Evolutionary conservation across 2,113 vertebrate genomes (phyloP).

Genomic region (Cricetomys ansorgei): DNA sequence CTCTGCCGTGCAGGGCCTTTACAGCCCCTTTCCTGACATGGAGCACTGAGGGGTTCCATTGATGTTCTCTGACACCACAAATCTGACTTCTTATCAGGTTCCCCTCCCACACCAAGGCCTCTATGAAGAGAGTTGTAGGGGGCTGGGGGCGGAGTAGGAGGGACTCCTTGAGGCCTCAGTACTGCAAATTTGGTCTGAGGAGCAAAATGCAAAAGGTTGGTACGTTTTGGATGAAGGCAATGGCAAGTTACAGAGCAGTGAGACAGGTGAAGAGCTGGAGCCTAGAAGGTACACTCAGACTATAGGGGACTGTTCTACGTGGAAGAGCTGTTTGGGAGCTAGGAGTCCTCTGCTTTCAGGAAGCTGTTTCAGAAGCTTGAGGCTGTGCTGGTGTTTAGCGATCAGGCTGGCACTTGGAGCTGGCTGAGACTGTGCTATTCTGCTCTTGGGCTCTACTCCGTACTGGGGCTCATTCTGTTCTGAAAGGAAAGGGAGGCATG

Average conservation of each 20-base stretch:
- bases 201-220: constrained; percentile 54
- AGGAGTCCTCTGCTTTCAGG: constrained; percentile 53
- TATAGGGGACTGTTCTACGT: background rate
- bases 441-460: constrained; percentile 47
- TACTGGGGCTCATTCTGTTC: background rate
- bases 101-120: background rate
- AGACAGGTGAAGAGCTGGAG: constrained; percentile 67
- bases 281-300: constrained; percentile 6
- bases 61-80: background rate
- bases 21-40: background rate
- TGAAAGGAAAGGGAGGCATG: constrained; percentile 8
- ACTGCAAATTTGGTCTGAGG: constrained; percentile 10
- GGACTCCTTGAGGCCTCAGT: background rate
- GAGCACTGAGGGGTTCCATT: background rate
- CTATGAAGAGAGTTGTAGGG: background rate
- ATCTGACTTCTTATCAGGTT: background rate
- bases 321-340: constrained; percentile 36
- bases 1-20: background rate
- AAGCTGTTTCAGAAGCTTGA: background rate
- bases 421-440: constrained; percentile 58
- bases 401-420: constrained; percentile 44
- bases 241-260: constrained; percentile 55
- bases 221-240: constrained; percentile 60
- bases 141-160: constrained; percentile 21
- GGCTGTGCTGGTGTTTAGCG: constrained; percentile 55